phyloP scores from a whole-genome alignment of 2,797 vertebrate species.

The Lepus oiostolus region DNA sequence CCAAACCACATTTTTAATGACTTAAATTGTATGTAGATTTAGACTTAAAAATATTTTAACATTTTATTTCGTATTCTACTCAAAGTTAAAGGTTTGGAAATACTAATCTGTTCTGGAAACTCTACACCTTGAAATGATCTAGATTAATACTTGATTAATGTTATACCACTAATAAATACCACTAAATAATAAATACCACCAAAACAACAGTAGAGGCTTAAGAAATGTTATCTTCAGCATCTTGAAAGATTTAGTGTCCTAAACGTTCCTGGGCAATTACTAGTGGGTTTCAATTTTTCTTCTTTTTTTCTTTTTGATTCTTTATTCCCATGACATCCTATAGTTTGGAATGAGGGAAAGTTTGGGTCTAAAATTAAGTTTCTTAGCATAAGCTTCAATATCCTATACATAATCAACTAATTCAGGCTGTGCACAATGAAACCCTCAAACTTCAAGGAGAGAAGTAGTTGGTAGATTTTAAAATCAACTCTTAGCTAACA shows the following conservation, averaged over 20 bases:
- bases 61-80: slow-evolving; percentile 58
- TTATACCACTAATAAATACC: slow-evolving; percentile 10
- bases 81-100: slow-evolving; percentile 57
- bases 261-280: not conserved
- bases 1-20: slow-evolving; percentile 7
- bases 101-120: slow-evolving; percentile 35
- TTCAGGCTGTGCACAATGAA: slow-evolving; percentile 41
- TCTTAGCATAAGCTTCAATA: slow-evolving; percentile 43
- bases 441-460: slow-evolving; percentile 25
- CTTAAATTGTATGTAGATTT: slow-evolving; percentile 26
- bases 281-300: slow-evolving; percentile 22
- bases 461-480: slow-evolving; percentile 6
- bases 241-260: slow-evolving; percentile 47
- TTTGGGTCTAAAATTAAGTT: slow-evolving; percentile 32
- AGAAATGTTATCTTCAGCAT: not conserved
- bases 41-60: slow-evolving; percentile 31
- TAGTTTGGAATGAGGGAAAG: slow-evolving; percentile 17
- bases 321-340: slow-evolving; percentile 4
- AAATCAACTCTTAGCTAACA: slow-evolving; percentile 53
- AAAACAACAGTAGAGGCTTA: slow-evolving; percentile 49
- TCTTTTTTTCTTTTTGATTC: slow-evolving; percentile 22
- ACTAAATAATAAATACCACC: slow-evolving; percentile 52
- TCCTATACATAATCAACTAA: slow-evolving; percentile 38
- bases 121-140: slow-evolving; percentile 49
- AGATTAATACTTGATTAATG: slow-evolving; percentile 30